Base-by-base conservation (phyloP, 2,797 vertebrate genomes). In the Tadarida brasiliensis region DNA sequence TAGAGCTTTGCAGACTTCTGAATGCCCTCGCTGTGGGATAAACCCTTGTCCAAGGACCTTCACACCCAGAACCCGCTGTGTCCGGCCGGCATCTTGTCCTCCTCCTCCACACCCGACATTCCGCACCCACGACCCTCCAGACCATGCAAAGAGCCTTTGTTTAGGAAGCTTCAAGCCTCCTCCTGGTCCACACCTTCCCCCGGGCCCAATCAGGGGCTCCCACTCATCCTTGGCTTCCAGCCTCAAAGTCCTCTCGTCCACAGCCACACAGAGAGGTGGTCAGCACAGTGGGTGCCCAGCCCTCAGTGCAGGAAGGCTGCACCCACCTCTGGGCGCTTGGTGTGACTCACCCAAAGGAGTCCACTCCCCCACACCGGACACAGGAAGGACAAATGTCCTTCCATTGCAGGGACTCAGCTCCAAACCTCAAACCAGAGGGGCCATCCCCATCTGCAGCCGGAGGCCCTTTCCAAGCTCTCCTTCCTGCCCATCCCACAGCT, bases 301-400 rank as follows among this genome's bases (percentile, higher is more conserved):
- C 68, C 67, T 30, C 30, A 24, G 57, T 22, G 65, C 94, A 97
- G 97, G 97, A 96, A 98, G 89, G n/a, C 73, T 87, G 90, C 80
- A 95, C 96, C 97, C 94, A 97, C 97, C 80, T 95, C 88, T 95
- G 80, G 80, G 91, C 15, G 8, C 76, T 83, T 73, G 94, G 65
- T 91, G 91, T 95, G 93, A 97, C 77, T 97, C 67, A 91, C 78
- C 59, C 80, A 87, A 87, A 74, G 20, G 91, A 76, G 47, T 95
- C 92, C 35, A 97, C 96, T 81, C 96, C 88, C 78, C 94, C 93
- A 78, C 95, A 97, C 95, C 82, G 67, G 96, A 97, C 89, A 90
- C 67, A 96, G 83, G 87, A 91, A 87, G 77, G 94, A 94, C 90
- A 74, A 87, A 96, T 47, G 54, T 51, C 82, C 74, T 90, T 96